phyloP scores from a whole-genome alignment of 2,888 invertebrate genomes.

The Phasia obesa region DNA sequence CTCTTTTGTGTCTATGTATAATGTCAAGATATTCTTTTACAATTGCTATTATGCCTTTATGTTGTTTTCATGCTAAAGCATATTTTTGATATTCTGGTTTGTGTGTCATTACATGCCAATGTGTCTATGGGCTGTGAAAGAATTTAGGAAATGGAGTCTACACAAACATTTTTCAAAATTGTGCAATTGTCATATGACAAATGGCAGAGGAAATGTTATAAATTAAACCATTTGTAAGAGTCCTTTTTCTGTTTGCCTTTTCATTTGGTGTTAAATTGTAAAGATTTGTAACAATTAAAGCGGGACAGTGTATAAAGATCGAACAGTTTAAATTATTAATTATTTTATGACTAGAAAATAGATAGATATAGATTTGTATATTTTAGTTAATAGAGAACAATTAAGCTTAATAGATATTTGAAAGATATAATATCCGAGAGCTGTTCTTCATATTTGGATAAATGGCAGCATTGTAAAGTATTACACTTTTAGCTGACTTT shows the following conservation, averaged over 20 bases:
- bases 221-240: conserved; percentile 48
- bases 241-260: not conserved
- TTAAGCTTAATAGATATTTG: too few relatives aligned
- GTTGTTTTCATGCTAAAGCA: conserved; percentile 31
- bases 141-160: conserved; percentile 12
- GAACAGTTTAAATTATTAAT: not conserved
- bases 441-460: too few relatives aligned
- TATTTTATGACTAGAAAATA: not conserved
- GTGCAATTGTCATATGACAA: conserved; percentile 69
- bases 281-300: conserved; percentile 22
- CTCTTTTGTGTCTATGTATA: not conserved
- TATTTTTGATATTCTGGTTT: conserved; percentile 38
- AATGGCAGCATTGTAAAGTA: too few relatives aligned
- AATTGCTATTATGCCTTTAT: conserved; percentile 36
- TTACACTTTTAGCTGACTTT: too few relatives aligned
- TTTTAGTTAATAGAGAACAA: too few relatives aligned
- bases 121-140: conserved; percentile 22
- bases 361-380: too few relatives aligned
- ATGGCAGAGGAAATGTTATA: conserved; percentile 57
- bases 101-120: conserved; percentile 41
- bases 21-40: conserved; percentile 2
- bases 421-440: too few relatives aligned
- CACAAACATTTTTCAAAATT: conserved; percentile 47
- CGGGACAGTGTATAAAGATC: not conserved
- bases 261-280: conserved; percentile 30